A percentile compares a stretch with the other conserved stretches of the same genome.
These are phyloP conservation scores for Scatophagus argus DNA, from an alignment of 2,113 vertebrate genomes.

Conservation along the genomic window DNA sequence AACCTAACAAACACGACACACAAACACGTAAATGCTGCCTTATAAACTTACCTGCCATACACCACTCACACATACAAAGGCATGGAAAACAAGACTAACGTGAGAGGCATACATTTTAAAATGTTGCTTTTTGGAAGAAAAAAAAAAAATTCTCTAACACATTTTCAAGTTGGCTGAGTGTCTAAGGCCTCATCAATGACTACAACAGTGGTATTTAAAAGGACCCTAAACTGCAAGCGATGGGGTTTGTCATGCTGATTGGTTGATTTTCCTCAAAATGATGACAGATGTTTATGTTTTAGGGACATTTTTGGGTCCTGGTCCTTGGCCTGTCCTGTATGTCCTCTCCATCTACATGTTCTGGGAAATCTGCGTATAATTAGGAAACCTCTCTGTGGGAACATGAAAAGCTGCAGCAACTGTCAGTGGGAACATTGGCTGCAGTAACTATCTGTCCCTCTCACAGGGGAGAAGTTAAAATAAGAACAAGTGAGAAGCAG, in stretches of 20 bases:
- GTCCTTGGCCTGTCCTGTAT: slow-evolving; percentile 9
- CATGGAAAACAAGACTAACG: too few relatives aligned
- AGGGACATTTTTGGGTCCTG: slow-evolving; percentile 17
- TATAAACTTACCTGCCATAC: neutral
- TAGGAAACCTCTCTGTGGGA: slow-evolving; percentile 63
- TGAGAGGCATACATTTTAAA: neutral
- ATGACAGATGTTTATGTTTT: slow-evolving; percentile 23
- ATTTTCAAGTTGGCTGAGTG: neutral
- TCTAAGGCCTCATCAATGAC: neutral
- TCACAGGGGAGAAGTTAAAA: slow-evolving; percentile 74
- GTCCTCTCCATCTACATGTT: slow-evolving; percentile 37
- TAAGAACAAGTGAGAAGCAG: slow-evolving; percentile 56
- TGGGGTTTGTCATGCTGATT: neutral
- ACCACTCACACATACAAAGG: neutral
- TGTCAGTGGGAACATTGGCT: slow-evolving; percentile 61
- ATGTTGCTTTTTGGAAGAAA: neutral
- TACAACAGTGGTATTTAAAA: neutral
- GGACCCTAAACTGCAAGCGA: neutral
- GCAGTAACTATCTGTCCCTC: slow-evolving; percentile 49
- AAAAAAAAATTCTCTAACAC: neutral
- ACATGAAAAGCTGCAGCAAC: slow-evolving; percentile 54
- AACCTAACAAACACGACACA: slow-evolving; percentile 84
- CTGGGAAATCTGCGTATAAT: slow-evolving; percentile 68
- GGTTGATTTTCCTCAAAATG: slow-evolving; percentile 6
- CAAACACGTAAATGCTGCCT: neutral